These are phyloP conservation scores for Henricia sp. DNA, from an alignment of 53 echinoderm and acorn worm genomes.

Conservation along the genomic window DNA sequence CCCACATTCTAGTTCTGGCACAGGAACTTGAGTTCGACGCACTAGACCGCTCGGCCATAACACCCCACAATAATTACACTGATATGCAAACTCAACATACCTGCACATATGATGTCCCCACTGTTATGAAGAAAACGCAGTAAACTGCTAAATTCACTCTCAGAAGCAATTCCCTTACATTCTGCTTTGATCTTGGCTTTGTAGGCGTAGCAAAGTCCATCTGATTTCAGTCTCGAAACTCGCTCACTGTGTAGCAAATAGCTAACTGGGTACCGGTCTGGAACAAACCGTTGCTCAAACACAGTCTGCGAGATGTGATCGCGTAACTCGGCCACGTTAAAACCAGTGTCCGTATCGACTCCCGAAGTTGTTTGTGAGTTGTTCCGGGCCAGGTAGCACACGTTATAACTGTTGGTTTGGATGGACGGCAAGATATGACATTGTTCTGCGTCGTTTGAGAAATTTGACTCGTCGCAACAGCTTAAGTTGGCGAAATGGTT, in stretches of 20 bases:
- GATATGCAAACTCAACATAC: neutral
- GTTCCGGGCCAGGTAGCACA: slow-evolving; percentile 14
- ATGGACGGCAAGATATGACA: neutral
- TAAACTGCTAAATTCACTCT: slow-evolving; percentile 7
- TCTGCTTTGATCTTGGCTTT: slow-evolving; percentile 39
- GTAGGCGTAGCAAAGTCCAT: slow-evolving; percentile 11
- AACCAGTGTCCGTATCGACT: neutral
- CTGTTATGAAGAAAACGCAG: slow-evolving; percentile 50
- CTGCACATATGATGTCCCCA: slow-evolving; percentile 60
- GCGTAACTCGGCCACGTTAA: slow-evolving; percentile 9
- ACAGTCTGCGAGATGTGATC: slow-evolving; percentile 5
- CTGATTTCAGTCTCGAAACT: neutral
- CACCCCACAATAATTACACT: too few relatives aligned
- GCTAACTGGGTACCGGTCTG: slow-evolving; percentile 18
- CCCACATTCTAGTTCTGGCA: too few relatives aligned
- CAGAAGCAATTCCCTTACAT: neutral
- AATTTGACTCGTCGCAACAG: neutral
- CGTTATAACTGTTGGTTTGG: neutral
- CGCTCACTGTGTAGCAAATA: slow-evolving; percentile 42
- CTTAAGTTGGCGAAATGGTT: neutral
- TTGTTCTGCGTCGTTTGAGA: neutral
- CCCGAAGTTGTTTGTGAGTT: neutral
- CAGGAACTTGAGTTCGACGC: too few relatives aligned
- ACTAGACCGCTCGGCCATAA: too few relatives aligned
- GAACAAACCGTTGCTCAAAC: slow-evolving; percentile 38